phyloP scores from a whole-genome alignment of 2,113 vertebrate species.

The Etia nguti region DNA sequence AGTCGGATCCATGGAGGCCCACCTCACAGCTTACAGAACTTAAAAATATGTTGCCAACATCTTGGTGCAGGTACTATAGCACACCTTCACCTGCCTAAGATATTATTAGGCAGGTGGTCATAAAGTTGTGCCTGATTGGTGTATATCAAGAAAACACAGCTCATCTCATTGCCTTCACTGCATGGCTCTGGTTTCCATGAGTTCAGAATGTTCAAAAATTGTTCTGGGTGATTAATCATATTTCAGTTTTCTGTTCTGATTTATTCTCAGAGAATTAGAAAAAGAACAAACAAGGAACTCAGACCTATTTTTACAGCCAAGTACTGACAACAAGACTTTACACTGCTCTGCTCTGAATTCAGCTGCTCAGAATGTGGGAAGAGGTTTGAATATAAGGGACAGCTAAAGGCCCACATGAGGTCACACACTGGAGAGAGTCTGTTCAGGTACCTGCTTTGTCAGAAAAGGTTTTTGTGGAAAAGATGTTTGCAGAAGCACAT shows the following conservation, averaged over 20 bases:
- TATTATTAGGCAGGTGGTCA: background rate
- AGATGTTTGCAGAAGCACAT: background rate
- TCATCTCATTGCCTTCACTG: background rate
- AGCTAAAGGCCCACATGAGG: constrained; percentile 17
- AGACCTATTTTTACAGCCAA: background rate
- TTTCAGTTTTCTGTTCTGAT: background rate
- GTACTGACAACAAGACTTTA: background rate
- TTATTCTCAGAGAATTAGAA: background rate
- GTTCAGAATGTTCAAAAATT: background rate
- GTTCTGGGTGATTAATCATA: background rate
- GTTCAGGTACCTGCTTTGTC: background rate
- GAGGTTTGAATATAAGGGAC: background rate
- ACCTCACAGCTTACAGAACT: background rate
- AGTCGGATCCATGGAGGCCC: background rate
- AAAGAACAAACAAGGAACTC: background rate
- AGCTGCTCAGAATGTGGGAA: constrained; percentile 11
- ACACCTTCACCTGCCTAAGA: background rate
- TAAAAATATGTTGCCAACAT: background rate
- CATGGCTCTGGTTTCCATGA: background rate
- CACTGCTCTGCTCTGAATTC: background rate
- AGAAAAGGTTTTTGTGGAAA: background rate
- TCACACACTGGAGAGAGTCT: constrained; percentile 14
- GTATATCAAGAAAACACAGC: background rate
- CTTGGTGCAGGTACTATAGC: background rate
- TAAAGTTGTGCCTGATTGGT: background rate